phyloP scores from a whole-genome alignment of 2,113 vertebrate genomes.

The Aspidoscelis tigris region DNA sequence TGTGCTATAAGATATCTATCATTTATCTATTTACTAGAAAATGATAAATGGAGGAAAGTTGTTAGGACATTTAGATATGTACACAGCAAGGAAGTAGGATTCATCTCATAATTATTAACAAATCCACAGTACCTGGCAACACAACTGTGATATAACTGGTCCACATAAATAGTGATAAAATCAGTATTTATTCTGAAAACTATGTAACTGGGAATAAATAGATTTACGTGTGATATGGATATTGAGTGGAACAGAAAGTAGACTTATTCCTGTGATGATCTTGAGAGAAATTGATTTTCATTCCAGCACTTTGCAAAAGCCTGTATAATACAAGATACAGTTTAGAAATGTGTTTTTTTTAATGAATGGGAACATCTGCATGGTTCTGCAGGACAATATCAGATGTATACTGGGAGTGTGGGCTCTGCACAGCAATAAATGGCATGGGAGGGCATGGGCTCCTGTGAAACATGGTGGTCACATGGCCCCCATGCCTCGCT shows the following conservation, averaged over 20 bases:
- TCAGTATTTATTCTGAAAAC: slow-evolving; percentile 11
- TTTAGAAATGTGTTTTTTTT: slow-evolving; percentile 11
- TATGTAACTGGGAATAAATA: slow-evolving; percentile 22
- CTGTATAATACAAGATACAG: background rate
- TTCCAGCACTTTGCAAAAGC: background rate
- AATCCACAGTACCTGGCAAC: slow-evolving; percentile 7
- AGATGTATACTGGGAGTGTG: too few species aligned
- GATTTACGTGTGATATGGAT: background rate
- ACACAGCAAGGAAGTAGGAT: slow-evolving; percentile 13
- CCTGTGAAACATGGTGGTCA: too few species aligned
- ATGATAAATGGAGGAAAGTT: background rate
- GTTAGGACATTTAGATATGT: background rate
- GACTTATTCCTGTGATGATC: background rate
- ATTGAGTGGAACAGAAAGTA: slow-evolving; percentile 10
- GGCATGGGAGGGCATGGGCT: too few species aligned
- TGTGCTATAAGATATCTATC: background rate
- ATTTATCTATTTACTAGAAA: background rate
- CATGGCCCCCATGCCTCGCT: too few species aligned
- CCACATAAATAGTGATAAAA: slow-evolving; percentile 21
- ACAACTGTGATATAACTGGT: background rate
- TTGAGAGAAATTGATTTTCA: slow-evolving; percentile 17
- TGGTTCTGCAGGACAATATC: too few species aligned
- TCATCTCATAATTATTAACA: slow-evolving; percentile 33
- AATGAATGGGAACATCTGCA: too few species aligned
- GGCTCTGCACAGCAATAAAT: too few species aligned